Evolutionary conservation across 1,140 invertebrate genomes (phyloP).

Genomic region (Leptinotarsa defecta): DNA sequence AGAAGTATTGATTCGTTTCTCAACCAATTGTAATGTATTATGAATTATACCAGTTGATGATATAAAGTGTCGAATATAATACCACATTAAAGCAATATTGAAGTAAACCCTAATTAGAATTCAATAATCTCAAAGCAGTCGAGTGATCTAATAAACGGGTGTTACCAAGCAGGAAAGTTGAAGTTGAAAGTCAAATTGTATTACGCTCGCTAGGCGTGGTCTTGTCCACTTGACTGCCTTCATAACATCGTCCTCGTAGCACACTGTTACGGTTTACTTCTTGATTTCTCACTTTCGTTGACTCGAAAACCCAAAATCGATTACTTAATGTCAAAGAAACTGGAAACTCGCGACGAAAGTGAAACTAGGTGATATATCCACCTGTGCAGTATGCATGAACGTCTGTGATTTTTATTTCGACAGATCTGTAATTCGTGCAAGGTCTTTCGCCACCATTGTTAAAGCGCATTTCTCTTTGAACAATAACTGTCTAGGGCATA

Average conservation of each 20-base stretch:
- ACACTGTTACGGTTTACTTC: background rate
- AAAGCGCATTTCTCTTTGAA: too few relatives aligned
- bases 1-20: too few relatives aligned
- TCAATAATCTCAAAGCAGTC: too few relatives aligned
- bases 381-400: background rate
- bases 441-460: background rate
- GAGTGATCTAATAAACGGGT: slow-evolving; percentile 1
- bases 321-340: slow-evolving; percentile 3
- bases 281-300: background rate
- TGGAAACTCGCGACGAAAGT: background rate
- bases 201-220: background rate
- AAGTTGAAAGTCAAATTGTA: background rate
- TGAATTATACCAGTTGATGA: too few relatives aligned
- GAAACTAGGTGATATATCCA: background rate
- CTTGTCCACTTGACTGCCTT: background rate
- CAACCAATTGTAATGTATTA: too few relatives aligned
- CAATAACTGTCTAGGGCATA: too few relatives aligned
- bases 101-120: too few relatives aligned
- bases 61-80: too few relatives aligned
- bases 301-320: slow-evolving; percentile 3
- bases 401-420: background rate
- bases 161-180: slow-evolving; percentile 2
- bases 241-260: slow-evolving; percentile 4
- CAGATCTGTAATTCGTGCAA: background rate
- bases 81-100: too few relatives aligned